These are phyloP conservation scores for Cataglyphis cursor DNA, from an alignment of 2,888 invertebrate species.

Conservation along the genomic window DNA sequence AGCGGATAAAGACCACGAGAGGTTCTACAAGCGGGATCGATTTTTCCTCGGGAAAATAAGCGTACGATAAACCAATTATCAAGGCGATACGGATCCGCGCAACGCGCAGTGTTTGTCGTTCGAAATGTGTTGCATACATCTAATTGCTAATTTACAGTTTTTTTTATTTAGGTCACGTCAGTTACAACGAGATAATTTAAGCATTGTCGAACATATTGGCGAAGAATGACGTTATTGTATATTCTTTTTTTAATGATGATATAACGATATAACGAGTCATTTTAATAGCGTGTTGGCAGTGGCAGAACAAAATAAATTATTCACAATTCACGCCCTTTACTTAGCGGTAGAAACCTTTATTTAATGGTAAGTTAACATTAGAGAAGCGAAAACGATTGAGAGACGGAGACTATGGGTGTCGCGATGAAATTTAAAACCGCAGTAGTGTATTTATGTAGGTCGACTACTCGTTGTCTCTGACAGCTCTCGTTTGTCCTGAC, in stretches of 20 bases:
- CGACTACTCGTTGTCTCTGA: constrained; percentile 29
- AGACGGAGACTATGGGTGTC: not conserved
- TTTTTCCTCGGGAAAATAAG: constrained; percentile 33
- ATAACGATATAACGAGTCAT: not conserved
- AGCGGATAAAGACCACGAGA: constrained; percentile 46
- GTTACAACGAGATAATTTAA: not conserved
- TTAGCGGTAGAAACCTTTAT: constrained; percentile 16
- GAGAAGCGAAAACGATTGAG: not conserved
- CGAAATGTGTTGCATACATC: not conserved
- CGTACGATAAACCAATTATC: constrained; percentile 5
- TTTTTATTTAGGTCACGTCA: no score
- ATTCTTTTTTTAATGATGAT: constrained; percentile 7
- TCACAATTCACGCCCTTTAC: constrained; percentile 12
- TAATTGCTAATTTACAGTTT: not conserved
- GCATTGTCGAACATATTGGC: not conserved
- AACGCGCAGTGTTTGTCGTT: not conserved
- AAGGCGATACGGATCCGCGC: not conserved
- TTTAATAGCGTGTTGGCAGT: not conserved
- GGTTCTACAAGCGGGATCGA: constrained; percentile 16
- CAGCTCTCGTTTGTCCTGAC: constrained; percentile 47
- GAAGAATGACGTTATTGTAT: not conserved
- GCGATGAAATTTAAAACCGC: constrained; percentile 37
- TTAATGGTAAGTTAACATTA: constrained; percentile 49
- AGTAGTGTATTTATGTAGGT: constrained; percentile 46
- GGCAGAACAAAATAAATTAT: constrained; percentile 28